phyloP scores from a whole-genome alignment of 2,888 invertebrate genomes.

The Aproaerema taeniolella region DNA sequence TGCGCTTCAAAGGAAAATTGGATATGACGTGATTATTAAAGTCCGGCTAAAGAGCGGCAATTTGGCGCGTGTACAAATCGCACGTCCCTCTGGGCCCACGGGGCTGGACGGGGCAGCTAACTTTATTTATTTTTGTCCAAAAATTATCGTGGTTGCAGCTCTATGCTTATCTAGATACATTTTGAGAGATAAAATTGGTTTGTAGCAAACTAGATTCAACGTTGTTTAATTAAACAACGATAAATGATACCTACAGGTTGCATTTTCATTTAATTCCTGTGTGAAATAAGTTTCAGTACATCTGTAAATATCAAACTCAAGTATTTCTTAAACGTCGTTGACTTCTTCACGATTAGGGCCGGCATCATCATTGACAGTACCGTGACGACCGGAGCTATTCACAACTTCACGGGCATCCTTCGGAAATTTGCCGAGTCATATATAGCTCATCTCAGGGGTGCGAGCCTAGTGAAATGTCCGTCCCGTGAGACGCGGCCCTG shows the following conservation, averaged over 20 bases:
- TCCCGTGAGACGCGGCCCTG: constrained; percentile 50
- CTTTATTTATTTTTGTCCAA: constrained; percentile 47
- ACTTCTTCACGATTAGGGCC: background rate
- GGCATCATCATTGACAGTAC: background rate
- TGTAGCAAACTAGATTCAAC: no score
- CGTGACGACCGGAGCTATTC: constrained; percentile 20
- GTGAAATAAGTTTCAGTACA: no score
- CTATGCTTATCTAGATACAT: no score
- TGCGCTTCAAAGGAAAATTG: constrained; percentile 61
- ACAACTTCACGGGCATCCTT: constrained; percentile 25
- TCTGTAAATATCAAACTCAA: no score
- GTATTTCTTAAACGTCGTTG: background rate
- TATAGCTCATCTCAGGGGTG: constrained; percentile 60
- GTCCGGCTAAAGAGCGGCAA: constrained; percentile 66
- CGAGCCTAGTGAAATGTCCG: constrained; percentile 36
- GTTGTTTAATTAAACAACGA: no score
- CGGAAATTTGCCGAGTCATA: constrained; percentile 61
- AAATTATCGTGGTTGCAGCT: constrained; percentile 11
- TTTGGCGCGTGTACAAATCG: constrained; percentile 64
- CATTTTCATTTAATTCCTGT: no score
- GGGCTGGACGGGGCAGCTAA: constrained; percentile 33
- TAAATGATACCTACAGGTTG: no score
- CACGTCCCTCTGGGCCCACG: constrained; percentile 47
- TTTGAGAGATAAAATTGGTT: no score
- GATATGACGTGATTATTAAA: constrained; percentile 72